phyloP scores from a whole-genome alignment of 2,888 invertebrate species.

The Gari tellinella region DNA sequence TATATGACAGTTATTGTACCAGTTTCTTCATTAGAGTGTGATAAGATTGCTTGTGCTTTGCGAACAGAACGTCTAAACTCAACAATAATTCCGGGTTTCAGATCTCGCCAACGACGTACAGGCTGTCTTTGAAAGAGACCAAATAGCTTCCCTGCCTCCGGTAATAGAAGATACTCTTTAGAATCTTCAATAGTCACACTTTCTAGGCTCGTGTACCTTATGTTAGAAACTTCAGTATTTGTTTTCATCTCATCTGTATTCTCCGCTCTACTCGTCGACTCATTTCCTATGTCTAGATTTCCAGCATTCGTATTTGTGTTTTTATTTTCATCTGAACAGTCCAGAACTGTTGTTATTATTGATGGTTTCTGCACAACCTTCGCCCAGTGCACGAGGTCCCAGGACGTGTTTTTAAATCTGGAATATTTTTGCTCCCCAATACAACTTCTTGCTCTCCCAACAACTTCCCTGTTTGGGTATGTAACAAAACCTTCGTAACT shows the following conservation, averaged over 20 bases:
- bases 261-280: too few species aligned
- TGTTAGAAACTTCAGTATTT: too few species aligned
- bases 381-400: constrained; percentile 45
- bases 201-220: too few species aligned
- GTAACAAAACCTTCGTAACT: constrained; percentile 21
- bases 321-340: too few species aligned
- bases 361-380: constrained; percentile 33
- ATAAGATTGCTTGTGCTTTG: constrained; percentile 38
- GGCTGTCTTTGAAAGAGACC: constrained; percentile 22
- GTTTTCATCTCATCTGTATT: too few species aligned
- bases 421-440: constrained; percentile 30
- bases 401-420: constrained; percentile 21
- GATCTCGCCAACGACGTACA: constrained; percentile 28
- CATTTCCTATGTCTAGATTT: too few species aligned
- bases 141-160: constrained; percentile 13
- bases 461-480: constrained; percentile 14
- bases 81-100: constrained; percentile 35
- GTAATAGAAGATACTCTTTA: constrained; percentile 22
- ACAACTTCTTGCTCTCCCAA: constrained; percentile 22
- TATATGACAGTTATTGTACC: constrained; percentile 43
- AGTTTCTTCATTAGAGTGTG: constrained; percentile 12
- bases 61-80: constrained; percentile 33
- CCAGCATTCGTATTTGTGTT: too few species aligned
- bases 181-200: too few species aligned
- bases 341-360: neutral